phyloP scores from a whole-genome alignment of 2,113 vertebrate species.

The Platichthys stellatus region DNA sequence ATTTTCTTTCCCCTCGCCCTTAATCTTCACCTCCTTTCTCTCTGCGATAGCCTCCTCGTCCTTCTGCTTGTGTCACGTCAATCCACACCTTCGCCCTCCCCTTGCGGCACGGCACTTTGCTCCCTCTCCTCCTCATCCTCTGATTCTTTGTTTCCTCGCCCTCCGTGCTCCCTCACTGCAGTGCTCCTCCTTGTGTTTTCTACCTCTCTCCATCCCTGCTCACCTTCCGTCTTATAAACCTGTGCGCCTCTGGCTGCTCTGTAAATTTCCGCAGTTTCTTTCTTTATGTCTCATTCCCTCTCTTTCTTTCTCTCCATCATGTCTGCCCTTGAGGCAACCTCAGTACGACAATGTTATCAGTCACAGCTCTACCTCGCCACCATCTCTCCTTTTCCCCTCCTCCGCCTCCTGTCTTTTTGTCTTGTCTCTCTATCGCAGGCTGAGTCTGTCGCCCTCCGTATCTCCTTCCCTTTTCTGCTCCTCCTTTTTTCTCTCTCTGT shows the following conservation, averaged over 20 bases:
- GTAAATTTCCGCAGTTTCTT: slow-evolving; percentile 63
- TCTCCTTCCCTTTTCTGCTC: slow-evolving; percentile 51
- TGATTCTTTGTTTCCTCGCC: slow-evolving; percentile 23
- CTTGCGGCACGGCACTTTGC: background rate
- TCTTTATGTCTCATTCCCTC: slow-evolving; percentile 50
- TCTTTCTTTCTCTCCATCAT: slow-evolving; percentile 49
- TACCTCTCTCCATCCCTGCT: slow-evolving; percentile 46
- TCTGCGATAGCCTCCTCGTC: background rate
- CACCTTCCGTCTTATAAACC: slow-evolving; percentile 48
- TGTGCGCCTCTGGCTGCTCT: slow-evolving; percentile 54
- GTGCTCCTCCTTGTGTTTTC: slow-evolving; percentile 19
- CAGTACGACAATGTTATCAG: slow-evolving; percentile 76
- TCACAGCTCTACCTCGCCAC: slow-evolving; percentile 61
- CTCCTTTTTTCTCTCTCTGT: slow-evolving; percentile 12
- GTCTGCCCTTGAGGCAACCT: slow-evolving; percentile 75
- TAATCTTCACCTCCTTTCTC: slow-evolving; percentile 4
- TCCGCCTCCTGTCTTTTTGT: slow-evolving; percentile 38
- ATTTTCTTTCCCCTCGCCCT: slow-evolving; percentile 1
- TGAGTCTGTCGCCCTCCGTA: slow-evolving; percentile 59
- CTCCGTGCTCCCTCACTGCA: slow-evolving; percentile 31
- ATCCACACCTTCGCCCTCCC: background rate
- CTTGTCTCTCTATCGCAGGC: slow-evolving; percentile 46
- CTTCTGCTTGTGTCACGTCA: background rate
- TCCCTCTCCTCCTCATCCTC: slow-evolving; percentile 10
- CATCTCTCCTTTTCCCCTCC: slow-evolving; percentile 12